A percentile compares a stretch with the other conserved stretches of the same genome.
These are phyloP conservation scores for Vidua macroura DNA, from an alignment of 2,113 vertebrate genomes.

Conservation along the genomic window DNA sequence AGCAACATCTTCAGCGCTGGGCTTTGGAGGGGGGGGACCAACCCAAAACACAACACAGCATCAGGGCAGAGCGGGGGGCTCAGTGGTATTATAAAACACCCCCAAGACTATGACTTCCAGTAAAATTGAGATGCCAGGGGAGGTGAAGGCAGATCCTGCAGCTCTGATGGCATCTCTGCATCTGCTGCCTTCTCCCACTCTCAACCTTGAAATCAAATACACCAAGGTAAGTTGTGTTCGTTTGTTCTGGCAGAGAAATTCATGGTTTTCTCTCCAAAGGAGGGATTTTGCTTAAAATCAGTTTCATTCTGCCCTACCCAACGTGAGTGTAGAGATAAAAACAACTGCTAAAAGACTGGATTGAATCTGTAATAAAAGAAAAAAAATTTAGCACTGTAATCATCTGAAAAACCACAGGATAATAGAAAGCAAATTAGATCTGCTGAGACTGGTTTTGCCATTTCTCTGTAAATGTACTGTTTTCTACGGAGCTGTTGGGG, in stretches of 20 bases:
- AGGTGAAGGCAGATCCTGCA: conserved; percentile 92
- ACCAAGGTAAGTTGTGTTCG: conserved; percentile 86
- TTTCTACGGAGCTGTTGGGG: neutral
- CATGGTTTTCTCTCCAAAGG: neutral
- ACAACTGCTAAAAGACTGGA: neutral
- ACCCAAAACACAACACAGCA: neutral
- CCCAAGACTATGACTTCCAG: conserved; percentile 90
- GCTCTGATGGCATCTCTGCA: conserved; percentile 96
- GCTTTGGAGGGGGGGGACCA: conserved; percentile 17
- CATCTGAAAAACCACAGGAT: neutral
- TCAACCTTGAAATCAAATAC: conserved; percentile 96
- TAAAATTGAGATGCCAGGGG: conserved; percentile 91
- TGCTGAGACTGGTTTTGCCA: neutral
- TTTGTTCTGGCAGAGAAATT: conserved; percentile 13
- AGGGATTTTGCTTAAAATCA: conserved; percentile 11
- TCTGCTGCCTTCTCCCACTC: conserved; percentile 91
- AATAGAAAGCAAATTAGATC: neutral
- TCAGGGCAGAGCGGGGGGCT: conserved; percentile 34
- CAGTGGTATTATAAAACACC: neutral
- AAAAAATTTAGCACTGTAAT: neutral
- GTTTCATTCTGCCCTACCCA: neutral
- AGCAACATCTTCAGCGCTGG: conserved; percentile 78
- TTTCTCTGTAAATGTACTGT: neutral
- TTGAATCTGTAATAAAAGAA: neutral
- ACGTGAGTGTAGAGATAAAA: neutral